A percentile compares a stretch with the other conserved stretches of the same genome.
Evolutionary conservation across 2,797 vertebrate genomes (phyloP).

Genomic region (Malacoraja senta): DNA sequence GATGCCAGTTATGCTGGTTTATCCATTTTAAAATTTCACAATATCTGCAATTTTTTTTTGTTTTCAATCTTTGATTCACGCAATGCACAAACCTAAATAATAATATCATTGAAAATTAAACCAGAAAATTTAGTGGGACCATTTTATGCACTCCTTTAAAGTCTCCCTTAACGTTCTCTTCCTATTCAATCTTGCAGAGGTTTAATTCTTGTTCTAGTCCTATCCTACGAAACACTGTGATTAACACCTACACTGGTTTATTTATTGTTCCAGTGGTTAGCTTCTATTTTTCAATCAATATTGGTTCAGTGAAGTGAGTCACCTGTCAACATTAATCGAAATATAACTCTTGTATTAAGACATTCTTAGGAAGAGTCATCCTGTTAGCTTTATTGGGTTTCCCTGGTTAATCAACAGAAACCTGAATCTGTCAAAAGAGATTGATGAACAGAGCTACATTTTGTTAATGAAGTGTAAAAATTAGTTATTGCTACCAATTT

Average conservation of each 20-base stretch:
- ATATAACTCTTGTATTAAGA: neutral
- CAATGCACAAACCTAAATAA: neutral
- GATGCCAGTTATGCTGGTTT: no score
- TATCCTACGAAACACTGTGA: neutral
- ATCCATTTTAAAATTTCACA: no score
- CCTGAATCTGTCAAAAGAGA: slow-evolving; percentile 9
- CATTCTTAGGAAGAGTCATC: neutral
- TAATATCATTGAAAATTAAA: neutral
- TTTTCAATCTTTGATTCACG: no score
- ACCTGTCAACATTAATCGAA: neutral
- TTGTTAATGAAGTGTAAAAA: neutral
- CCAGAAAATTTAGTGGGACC: neutral
- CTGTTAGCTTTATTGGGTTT: neutral
- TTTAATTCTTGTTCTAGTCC: slow-evolving; percentile 22
- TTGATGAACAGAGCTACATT: slow-evolving; percentile 19
- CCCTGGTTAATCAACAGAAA: neutral
- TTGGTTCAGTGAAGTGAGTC: neutral
- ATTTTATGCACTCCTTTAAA: neutral
- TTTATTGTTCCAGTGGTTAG: slow-evolving; percentile 23
- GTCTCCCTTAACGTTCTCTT: neutral
- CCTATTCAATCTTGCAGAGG: neutral
- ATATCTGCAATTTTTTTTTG: no score
- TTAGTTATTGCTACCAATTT: neutral
- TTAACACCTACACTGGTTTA: neutral
- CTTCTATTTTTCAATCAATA: neutral